Percentiles rank a stretch among this genome's conserved stretches.
Conservation (phyloP, 2,113 vertebrate genomes). For the Crypturellus undulatus region DNA sequence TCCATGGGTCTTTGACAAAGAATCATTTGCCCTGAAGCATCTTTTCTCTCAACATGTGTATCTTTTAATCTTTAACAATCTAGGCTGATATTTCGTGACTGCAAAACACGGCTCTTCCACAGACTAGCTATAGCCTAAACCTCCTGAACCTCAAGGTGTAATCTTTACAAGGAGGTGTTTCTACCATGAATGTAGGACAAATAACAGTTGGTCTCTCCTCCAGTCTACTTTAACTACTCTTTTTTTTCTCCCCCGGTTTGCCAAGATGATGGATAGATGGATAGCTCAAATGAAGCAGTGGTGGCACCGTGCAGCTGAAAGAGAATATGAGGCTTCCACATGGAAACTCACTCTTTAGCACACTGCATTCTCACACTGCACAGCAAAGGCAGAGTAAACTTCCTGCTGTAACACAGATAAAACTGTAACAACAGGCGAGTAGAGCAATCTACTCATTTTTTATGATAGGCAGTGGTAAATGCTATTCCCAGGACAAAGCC, state of each 20-base stretch:
- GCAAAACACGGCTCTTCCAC: background rate
- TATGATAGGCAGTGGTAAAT: background rate
- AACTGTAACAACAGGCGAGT: background rate
- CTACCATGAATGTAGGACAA: background rate
- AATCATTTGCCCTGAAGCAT: background rate
- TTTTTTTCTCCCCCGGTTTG: background rate
- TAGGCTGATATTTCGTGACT: background rate
- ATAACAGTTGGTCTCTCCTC: background rate
- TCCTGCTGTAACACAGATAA: background rate
- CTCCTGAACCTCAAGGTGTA: background rate
- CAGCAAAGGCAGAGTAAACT: background rate
- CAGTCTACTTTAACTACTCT: background rate
- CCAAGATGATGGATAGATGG: background rate
- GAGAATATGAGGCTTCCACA: background rate
- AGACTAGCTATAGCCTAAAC: background rate
- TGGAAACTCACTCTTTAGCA: background rate
- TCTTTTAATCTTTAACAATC: background rate
- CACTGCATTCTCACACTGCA: background rate
- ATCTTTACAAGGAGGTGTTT: background rate
- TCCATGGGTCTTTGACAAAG: background rate
- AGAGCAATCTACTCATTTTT: background rate
- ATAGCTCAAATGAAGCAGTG: background rate
- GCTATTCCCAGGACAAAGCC: background rate
- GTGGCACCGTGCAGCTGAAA: fast-evolving
- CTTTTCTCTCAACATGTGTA: background rate